Percentiles rank a stretch among this genome's conserved stretches.
phyloP scores from a whole-genome alignment of 1,140 invertebrate species.

The Philopotamus ludificatus region DNA sequence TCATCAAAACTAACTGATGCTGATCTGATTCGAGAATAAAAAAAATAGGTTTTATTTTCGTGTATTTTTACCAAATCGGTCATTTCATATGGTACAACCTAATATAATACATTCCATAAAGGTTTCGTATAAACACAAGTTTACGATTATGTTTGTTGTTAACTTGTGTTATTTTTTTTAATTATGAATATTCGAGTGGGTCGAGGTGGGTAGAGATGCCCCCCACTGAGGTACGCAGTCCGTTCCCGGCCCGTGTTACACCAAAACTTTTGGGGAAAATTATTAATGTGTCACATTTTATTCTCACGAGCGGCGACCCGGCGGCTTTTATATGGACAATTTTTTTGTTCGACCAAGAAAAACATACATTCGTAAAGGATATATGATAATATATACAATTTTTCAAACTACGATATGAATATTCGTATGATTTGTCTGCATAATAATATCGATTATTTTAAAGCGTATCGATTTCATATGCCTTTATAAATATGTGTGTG shows the following conservation, averaged over 20 bases:
- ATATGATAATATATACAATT: too few species aligned
- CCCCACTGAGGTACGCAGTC: conserved; percentile 4
- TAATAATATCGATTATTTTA: too few species aligned
- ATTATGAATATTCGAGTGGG: conserved; percentile 22
- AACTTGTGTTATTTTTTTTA: conserved; percentile 18
- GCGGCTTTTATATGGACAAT: conserved; percentile 4
- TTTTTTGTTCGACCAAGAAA: background rate
- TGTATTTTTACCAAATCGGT: too few species aligned
- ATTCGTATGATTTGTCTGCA: too few species aligned
- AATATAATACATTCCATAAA: too few species aligned
- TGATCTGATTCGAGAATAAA: too few species aligned
- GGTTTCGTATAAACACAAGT: background rate
- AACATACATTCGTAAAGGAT: background rate
- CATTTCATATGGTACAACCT: too few species aligned
- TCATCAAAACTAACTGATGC: too few species aligned
- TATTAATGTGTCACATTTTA: conserved; percentile 30
- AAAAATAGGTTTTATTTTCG: too few species aligned
- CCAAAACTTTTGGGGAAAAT: conserved; percentile 13
- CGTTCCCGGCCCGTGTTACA: conserved; percentile 17
- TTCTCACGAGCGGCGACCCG: conserved; percentile 11
- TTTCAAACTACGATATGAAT: too few species aligned
- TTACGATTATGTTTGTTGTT: too few species aligned
- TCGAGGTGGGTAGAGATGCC: conserved; percentile 9
- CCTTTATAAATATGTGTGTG: too few species aligned
- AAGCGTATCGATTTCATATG: background rate